Percentiles rank a stretch among this genome's conserved stretches.
These are phyloP conservation scores for Sarcophaga peregrina DNA, from an alignment of 1,140 invertebrate genomes.

Conservation along the genomic window DNA sequence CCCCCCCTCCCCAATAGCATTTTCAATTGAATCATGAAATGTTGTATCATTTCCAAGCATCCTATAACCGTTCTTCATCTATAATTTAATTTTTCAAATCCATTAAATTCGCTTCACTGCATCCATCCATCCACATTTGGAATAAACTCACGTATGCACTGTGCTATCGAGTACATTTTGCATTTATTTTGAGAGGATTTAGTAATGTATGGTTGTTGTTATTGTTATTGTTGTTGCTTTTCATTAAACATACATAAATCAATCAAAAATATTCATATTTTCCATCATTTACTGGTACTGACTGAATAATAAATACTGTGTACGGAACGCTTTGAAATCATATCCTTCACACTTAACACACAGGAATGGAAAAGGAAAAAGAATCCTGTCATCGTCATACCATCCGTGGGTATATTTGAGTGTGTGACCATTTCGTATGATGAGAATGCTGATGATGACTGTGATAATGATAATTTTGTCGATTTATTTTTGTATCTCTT, in stretches of 20 bases:
- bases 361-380: not conserved
- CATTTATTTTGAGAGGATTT: too few species aligned
- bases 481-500: not conserved
- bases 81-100: too few species aligned
- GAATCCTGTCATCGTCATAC: constrained; percentile 14
- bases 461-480: not conserved
- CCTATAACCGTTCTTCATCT: too few species aligned
- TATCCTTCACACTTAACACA: constrained; percentile 8
- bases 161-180: too few species aligned
- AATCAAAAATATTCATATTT: constrained; percentile 35
- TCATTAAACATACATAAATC: constrained; percentile 36
- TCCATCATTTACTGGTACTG: constrained; percentile 29
- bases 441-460: not conserved
- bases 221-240: not conserved
- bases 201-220: too few species aligned
- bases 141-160: too few species aligned
- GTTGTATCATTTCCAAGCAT: too few species aligned
- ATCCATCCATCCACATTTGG: too few species aligned
- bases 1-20: too few species aligned
- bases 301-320: not conserved
- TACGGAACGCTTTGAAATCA: not conserved
- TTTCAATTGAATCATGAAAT: too few species aligned
- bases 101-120: too few species aligned
- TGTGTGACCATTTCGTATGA: constrained; percentile 28
- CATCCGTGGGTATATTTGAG: not conserved